phyloP scores from a whole-genome alignment of 2,888 invertebrate species.

The Idaea dimidiata region DNA sequence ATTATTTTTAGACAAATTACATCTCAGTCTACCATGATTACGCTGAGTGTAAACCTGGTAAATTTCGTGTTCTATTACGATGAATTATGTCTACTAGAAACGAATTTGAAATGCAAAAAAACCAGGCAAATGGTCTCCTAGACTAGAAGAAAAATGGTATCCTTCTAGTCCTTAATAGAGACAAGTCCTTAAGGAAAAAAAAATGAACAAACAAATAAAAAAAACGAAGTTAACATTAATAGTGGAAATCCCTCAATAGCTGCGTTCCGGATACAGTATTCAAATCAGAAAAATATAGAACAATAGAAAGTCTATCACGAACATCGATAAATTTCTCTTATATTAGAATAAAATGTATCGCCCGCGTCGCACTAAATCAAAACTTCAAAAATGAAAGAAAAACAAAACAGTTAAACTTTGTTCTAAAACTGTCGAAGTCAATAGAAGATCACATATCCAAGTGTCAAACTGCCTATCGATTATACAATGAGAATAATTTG shows the following conservation, averaged over 20 bases:
- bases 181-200: too few relatives aligned
- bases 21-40: too few relatives aligned
- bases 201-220: too few relatives aligned
- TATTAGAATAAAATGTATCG: background rate
- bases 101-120: too few relatives aligned
- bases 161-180: too few relatives aligned
- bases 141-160: too few relatives aligned
- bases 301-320: background rate
- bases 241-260: background rate
- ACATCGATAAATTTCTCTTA: background rate
- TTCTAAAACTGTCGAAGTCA: slow-evolving; percentile 18
- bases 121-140: too few relatives aligned
- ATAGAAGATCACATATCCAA: slow-evolving; percentile 21
- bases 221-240: background rate
- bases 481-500: slow-evolving; percentile 24
- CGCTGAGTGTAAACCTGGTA: too few relatives aligned
- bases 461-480: slow-evolving; percentile 24
- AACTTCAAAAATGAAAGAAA: background rate
- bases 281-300: background rate
- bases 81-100: too few relatives aligned
- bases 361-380: background rate
- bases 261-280: background rate
- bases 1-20: too few relatives aligned
- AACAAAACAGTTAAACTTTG: slow-evolving; percentile 12
- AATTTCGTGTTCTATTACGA: too few relatives aligned